A percentile compares a stretch with the other conserved stretches of the same genome.
Conservation (phyloP, 2,113 vertebrate genomes). For the Hypocryptadius cinnamomeus region DNA sequence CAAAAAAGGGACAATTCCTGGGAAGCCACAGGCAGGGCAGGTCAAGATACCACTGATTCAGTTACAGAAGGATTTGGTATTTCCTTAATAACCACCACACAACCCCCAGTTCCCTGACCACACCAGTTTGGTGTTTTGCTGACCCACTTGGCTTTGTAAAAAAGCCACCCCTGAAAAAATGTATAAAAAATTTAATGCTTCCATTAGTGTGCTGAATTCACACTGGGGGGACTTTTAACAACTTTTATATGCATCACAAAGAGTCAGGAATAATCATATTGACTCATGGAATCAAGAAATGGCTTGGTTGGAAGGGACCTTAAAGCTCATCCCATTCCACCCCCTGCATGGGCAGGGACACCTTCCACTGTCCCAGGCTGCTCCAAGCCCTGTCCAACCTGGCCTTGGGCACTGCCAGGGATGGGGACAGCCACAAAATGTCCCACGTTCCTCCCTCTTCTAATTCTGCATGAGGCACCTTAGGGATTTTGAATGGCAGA, state of each 20-base stretch:
- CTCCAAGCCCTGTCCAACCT: neutral
- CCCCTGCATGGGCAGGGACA: neutral
- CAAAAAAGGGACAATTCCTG: neutral
- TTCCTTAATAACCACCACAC: neutral
- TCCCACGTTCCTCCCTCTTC: neutral
- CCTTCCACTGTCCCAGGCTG: neutral
- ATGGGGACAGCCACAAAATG: neutral
- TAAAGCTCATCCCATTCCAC: neutral
- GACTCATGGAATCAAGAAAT: neutral
- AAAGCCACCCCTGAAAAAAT: neutral
- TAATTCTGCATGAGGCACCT: neutral
- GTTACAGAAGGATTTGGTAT: neutral
- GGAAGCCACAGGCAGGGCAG: neutral
- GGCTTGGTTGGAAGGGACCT: rapidly evolving
- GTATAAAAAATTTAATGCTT: rapidly evolving
- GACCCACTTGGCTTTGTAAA: neutral
- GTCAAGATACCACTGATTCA: neutral
- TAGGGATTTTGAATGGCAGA: neutral
- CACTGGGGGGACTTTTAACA: neutral
- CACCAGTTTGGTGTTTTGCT: neutral
- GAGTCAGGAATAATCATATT: neutral
- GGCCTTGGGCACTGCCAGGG: neutral
- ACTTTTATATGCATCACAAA: neutral
- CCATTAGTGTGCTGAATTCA: rapidly evolving
- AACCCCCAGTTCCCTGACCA: neutral